Evolutionary conservation across 1,140 invertebrate species (phyloP).

Genomic region (Euura saliciscinereae): DNA sequence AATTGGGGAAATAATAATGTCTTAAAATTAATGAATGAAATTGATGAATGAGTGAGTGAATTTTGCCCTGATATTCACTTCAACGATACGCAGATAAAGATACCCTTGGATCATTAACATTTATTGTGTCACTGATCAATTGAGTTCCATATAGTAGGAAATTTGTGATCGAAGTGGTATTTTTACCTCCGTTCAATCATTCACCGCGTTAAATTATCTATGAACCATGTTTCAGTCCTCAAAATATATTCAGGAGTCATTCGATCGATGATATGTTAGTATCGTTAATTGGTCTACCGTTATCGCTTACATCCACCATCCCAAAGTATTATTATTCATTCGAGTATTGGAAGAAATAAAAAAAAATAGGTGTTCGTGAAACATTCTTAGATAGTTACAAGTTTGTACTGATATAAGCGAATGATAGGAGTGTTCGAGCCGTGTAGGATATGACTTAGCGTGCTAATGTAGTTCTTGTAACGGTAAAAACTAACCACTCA

Average conservation of each 20-base stretch:
- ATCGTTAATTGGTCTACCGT: background rate
- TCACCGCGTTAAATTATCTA: too few species aligned
- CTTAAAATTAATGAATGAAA: too few species aligned
- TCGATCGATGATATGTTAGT: background rate
- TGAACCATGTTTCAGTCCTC: background rate
- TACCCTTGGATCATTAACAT: too few species aligned
- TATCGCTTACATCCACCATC: background rate
- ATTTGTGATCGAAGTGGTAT: too few species aligned
- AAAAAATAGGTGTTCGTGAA: background rate
- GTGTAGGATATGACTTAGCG: background rate
- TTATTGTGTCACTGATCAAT: too few species aligned
- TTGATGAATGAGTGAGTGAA: too few species aligned
- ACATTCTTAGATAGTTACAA: background rate
- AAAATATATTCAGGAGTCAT: background rate
- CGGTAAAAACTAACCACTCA: background rate
- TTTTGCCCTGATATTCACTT: too few species aligned
- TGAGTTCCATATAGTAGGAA: too few species aligned
- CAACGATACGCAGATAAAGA: too few species aligned
- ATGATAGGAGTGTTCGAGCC: background rate
- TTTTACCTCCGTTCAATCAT: too few species aligned
- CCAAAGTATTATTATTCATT: background rate
- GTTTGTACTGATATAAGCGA: background rate
- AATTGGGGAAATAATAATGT: slow-evolving; percentile 22
- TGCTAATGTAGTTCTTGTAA: background rate
- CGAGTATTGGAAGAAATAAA: background rate